phyloP scores from a whole-genome alignment of 2,797 vertebrate genomes.

The Cyclura pinguis region DNA sequence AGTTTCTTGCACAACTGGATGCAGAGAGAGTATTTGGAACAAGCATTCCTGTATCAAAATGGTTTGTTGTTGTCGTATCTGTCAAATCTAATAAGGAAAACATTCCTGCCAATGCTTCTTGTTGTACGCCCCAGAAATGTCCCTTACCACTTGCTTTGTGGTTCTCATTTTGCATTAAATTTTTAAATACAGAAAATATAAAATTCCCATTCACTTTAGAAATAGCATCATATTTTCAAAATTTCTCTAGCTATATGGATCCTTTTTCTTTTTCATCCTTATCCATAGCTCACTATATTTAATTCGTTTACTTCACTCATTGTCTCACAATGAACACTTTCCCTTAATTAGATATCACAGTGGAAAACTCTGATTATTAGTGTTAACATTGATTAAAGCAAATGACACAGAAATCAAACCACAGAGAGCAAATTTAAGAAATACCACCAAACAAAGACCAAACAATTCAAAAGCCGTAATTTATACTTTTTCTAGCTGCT shows the following conservation, averaged over 20 bases:
- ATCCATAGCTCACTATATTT: background rate
- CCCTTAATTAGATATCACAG: background rate
- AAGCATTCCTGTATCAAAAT: background rate
- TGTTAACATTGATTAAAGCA: background rate
- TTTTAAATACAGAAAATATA: background rate
- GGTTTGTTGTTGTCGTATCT: background rate
- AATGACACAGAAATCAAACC: background rate
- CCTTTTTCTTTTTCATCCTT: background rate
- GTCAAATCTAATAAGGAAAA: background rate
- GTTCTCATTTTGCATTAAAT: no score
- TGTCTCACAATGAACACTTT: background rate
- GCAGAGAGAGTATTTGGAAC: background rate
- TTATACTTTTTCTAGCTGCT: background rate
- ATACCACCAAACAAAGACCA: background rate
- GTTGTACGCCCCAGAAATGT: no score
- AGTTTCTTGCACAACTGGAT: background rate
- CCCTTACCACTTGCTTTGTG: no score
- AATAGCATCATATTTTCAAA: background rate
- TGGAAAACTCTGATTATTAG: background rate
- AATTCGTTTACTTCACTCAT: background rate
- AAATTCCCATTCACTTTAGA: background rate
- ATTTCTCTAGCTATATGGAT: background rate
- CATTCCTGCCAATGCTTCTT: background rate
- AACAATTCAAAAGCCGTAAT: background rate
- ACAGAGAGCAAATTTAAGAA: slow-evolving; percentile 5